Evolutionary conservation across 2,888 invertebrate genomes (phyloP).

Genomic region (Carabus problematicus): DNA sequence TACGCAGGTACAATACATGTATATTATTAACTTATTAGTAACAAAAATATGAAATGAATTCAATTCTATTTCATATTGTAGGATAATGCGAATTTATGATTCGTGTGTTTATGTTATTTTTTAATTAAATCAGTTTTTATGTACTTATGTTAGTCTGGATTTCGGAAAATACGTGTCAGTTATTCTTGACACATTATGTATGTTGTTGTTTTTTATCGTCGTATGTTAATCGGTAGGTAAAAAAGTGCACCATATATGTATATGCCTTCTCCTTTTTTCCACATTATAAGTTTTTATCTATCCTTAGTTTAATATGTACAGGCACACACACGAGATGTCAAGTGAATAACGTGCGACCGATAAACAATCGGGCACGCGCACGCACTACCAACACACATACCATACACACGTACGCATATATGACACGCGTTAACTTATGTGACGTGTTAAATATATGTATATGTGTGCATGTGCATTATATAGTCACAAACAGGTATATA

Average conservation of each 20-base stretch:
- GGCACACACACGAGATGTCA: conserved; percentile 8
- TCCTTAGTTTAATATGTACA: conserved; percentile 13
- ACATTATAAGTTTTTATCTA: background rate
- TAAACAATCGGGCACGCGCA: conserved; percentile 9
- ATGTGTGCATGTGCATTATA: background rate
- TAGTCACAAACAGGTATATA: too few relatives aligned
- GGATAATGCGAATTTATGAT: background rate
- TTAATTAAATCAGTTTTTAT: background rate
- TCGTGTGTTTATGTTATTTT: background rate
- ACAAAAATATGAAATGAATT: background rate
- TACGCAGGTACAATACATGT: too few relatives aligned
- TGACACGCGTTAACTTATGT: conserved; percentile 10
- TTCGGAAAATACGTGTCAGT: too few relatives aligned
- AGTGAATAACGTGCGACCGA: conserved; percentile 5
- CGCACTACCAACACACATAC: conserved; percentile 4
- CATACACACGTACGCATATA: background rate
- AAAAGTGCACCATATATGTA: background rate
- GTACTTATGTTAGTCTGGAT: too few relatives aligned
- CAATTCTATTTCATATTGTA: background rate
- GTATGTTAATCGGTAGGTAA: conserved; percentile 1
- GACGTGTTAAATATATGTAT: conserved; percentile 12
- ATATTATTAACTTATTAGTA: too few relatives aligned
- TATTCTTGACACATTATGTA: too few relatives aligned
- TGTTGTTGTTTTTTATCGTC: conserved; percentile 7
- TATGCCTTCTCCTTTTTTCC: conserved; percentile 1